These are phyloP conservation scores for Platycnemis pennipes DNA, from an alignment of 2,888 invertebrate genomes.

Conservation along the genomic window DNA sequence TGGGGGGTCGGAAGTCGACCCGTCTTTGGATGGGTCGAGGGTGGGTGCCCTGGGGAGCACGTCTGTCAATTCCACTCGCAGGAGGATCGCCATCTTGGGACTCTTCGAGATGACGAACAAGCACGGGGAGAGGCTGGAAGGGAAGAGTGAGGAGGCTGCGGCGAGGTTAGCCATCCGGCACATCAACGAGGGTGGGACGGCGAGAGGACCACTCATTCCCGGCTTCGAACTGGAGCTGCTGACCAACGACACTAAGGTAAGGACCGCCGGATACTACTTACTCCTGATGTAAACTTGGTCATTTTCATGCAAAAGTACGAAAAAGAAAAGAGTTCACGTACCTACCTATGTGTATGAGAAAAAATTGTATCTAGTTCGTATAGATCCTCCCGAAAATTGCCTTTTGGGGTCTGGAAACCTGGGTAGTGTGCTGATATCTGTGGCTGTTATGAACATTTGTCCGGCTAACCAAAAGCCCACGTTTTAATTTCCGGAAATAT, in stretches of 20 bases:
- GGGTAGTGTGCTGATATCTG: too few relatives aligned
- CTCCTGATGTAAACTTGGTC: too few relatives aligned
- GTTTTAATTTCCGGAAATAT: too few relatives aligned
- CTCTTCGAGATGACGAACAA: constrained; percentile 88
- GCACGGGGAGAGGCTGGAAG: constrained; percentile 84
- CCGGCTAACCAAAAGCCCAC: too few relatives aligned
- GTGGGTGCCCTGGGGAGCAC: background rate
- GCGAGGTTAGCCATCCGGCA: constrained; percentile 90
- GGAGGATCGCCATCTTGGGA: constrained; percentile 83
- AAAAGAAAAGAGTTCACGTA: too few relatives aligned
- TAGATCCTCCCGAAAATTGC: too few relatives aligned
- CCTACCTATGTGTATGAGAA: too few relatives aligned
- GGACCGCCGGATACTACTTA: constrained; percentile 73
- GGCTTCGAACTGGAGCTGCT: constrained; percentile 88
- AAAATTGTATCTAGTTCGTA: too few relatives aligned
- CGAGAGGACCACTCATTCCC: constrained; percentile 80
- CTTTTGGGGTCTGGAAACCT: too few relatives aligned
- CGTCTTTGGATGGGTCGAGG: background rate
- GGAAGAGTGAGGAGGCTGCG: constrained; percentile 88
- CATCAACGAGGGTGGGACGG: constrained; percentile 84
- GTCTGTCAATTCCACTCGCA: background rate
- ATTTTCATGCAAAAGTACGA: too few relatives aligned
- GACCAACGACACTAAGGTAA: constrained; percentile 93
- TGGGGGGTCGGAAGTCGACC: background rate
- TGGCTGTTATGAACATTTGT: too few relatives aligned